Conservation (phyloP, 2,113 vertebrate genomes). For the Corythornis vintsioides region DNA sequence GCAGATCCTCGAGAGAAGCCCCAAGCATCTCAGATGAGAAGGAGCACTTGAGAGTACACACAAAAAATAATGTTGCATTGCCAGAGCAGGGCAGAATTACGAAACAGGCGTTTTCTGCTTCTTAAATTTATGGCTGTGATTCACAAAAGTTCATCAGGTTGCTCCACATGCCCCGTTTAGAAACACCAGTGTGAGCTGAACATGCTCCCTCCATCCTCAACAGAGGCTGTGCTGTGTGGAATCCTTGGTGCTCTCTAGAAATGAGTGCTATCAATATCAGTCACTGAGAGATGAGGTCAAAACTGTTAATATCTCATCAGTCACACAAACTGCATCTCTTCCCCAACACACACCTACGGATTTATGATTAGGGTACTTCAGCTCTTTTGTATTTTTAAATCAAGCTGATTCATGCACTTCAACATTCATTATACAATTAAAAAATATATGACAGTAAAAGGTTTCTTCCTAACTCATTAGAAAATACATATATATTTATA, state of each 20-base stretch:
- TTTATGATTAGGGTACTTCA: constrained; percentile 28
- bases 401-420: constrained; percentile 15
- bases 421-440: constrained; percentile 4
- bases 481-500: constrained; percentile 20
- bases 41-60: background rate
- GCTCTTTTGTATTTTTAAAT: constrained; percentile 38
- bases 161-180: constrained; percentile 3
- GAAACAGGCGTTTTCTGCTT: constrained; percentile 14
- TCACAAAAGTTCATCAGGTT: background rate
- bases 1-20: constrained; percentile 9
- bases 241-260: background rate
- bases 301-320: constrained; percentile 58
- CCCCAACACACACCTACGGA: constrained; percentile 22
- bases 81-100: constrained; percentile 7
- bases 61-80: background rate
- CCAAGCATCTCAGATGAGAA: background rate
- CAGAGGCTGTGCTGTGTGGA: background rate
- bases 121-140: constrained; percentile 16
- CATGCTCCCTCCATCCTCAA: background rate
- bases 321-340: background rate
- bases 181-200: background rate
- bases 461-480: background rate
- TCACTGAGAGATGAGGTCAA: constrained; percentile 37
- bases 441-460: background rate
- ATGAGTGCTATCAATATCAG: constrained; percentile 41